These are phyloP conservation scores for Notothenia rossii DNA, from an alignment of 2,113 vertebrate species.

Conservation along the genomic window DNA sequence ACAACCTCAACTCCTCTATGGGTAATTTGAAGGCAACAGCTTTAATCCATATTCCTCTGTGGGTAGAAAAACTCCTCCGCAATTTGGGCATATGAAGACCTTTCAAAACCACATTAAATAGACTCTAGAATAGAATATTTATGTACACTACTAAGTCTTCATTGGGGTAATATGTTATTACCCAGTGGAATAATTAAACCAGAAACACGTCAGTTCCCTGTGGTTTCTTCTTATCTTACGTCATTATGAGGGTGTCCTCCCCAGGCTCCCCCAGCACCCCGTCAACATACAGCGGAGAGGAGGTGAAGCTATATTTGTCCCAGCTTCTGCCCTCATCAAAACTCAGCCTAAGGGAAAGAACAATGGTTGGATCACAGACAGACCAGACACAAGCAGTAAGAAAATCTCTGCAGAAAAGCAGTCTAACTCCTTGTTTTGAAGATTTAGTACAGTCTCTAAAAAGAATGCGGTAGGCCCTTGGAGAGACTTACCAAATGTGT, in stretches of 20 bases:
- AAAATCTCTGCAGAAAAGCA: conserved; percentile 45
- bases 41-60: conserved; percentile 33
- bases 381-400: conserved; percentile 53
- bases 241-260: conserved; percentile 96
- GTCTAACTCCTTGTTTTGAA: conserved; percentile 41
- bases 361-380: conserved; percentile 58
- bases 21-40: not conserved
- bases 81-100: conserved; percentile 13
- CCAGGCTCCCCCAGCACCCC: conserved; percentile 94
- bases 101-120: conserved; percentile 36
- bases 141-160: conserved; percentile 34
- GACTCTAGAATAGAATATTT: conserved; percentile 20
- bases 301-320: conserved; percentile 96
- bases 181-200: conserved; percentile 34
- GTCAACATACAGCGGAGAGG: conserved; percentile 93
- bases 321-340: conserved; percentile 95
- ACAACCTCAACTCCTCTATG: not conserved
- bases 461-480: conserved; percentile 38
- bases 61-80: conserved; percentile 4
- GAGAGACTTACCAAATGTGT: conserved; percentile 89
- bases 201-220: conserved; percentile 17
- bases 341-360: conserved; percentile 88
- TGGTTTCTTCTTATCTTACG: conserved; percentile 84
- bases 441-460: conserved; percentile 49
- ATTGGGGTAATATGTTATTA: conserved; percentile 40